Evolutionary conservation across 2,797 vertebrate genomes (phyloP).

Genomic region (Rhynchonycteris naso): DNA sequence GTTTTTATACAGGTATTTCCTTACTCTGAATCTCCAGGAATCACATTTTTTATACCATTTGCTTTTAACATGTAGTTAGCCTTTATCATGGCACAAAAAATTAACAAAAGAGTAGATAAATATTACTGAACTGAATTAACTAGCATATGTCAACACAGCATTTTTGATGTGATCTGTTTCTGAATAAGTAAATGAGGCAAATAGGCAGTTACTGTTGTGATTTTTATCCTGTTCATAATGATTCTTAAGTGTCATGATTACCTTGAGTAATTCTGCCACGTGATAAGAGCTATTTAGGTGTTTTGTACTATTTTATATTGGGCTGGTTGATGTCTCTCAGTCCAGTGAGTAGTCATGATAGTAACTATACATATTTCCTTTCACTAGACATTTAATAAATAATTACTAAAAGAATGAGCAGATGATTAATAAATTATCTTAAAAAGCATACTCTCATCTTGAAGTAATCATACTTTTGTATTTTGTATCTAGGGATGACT

Average conservation of each 20-base stretch:
- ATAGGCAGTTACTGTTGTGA: background rate
- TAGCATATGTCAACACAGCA: background rate
- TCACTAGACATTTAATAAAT: background rate
- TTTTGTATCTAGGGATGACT: constrained; percentile 16
- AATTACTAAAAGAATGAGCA: background rate
- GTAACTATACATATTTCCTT: background rate
- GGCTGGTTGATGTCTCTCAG: background rate
- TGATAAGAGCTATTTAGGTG: background rate
- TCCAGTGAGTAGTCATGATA: background rate
- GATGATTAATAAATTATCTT: background rate
- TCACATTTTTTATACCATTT: background rate
- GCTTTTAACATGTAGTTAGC: background rate
- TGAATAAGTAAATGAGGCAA: background rate
- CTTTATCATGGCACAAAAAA: background rate
- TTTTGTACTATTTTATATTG: background rate
- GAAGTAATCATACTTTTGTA: background rate
- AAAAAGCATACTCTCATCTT: background rate
- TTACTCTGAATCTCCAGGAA: background rate
- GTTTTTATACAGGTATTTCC: background rate
- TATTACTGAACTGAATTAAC: background rate
- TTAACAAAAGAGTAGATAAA: background rate
- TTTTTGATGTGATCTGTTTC: constrained; percentile 31
- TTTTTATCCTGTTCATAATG: background rate
- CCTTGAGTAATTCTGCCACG: background rate
- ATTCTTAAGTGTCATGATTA: background rate